Evolutionary conservation across 2,888 invertebrate genomes (phyloP).

Genomic region (Sinohyriopsis cumingii): DNA sequence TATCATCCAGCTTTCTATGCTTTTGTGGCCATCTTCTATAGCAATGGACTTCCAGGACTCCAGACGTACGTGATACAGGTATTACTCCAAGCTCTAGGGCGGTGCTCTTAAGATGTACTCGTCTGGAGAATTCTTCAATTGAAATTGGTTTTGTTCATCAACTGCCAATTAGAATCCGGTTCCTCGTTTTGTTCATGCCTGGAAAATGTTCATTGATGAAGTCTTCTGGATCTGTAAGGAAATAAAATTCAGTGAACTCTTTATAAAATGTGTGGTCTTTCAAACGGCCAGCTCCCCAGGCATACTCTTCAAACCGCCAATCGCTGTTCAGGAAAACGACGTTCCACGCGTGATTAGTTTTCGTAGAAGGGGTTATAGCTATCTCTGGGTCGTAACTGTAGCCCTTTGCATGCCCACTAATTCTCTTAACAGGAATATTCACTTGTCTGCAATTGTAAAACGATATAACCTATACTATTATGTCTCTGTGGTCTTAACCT

Average conservation of each 20-base stretch:
- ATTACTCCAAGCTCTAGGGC: slow-evolving; percentile 8
- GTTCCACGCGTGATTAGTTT: slow-evolving; percentile 32
- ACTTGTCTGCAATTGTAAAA: slow-evolving; percentile 13
- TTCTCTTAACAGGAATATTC: slow-evolving; percentile 15
- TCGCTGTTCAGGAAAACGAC: slow-evolving; percentile 14
- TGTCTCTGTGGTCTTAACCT: no score
- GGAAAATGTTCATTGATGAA: slow-evolving; percentile 38
- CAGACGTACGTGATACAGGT: slow-evolving; percentile 10
- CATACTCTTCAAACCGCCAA: slow-evolving; percentile 29
- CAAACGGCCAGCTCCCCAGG: slow-evolving; percentile 25
- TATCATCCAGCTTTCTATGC: background rate
- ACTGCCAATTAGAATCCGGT: slow-evolving; percentile 26
- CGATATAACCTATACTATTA: background rate
- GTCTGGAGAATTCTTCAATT: slow-evolving; percentile 15
- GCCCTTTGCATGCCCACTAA: slow-evolving; percentile 23
- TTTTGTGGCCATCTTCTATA: background rate
- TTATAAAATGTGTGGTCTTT: slow-evolving; percentile 8
- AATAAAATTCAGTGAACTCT: slow-evolving; percentile 38
- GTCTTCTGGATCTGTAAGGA: slow-evolving; percentile 43
- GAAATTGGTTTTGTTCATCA: slow-evolving; percentile 30
- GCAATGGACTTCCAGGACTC: slow-evolving; percentile 7
- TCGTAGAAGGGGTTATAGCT: slow-evolving; percentile 5
- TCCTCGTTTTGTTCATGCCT: slow-evolving; percentile 17
- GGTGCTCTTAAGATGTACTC: slow-evolving; percentile 6
- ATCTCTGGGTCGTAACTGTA: slow-evolving; percentile 19